Conservation (phyloP, 2,888 invertebrate species). For the Globia sparganii region DNA sequence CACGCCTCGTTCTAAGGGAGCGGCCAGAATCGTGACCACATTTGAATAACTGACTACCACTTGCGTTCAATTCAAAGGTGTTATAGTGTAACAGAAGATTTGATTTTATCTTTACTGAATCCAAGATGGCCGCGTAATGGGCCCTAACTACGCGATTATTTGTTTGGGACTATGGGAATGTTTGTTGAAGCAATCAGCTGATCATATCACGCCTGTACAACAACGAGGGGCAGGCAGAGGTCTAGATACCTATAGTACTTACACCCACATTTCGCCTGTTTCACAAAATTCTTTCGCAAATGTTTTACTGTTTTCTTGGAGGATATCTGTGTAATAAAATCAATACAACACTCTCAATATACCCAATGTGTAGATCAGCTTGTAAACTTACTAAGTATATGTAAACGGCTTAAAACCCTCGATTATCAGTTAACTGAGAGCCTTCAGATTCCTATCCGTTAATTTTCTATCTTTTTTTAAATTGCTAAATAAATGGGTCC, state of each 20-base stretch:
- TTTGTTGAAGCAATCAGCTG: constrained; percentile 39
- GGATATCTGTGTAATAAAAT: neutral
- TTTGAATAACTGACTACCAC: constrained; percentile 69
- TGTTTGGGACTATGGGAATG: constrained; percentile 52
- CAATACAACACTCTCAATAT: neutral
- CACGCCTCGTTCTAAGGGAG: constrained; percentile 58
- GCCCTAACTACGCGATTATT: constrained; percentile 51
- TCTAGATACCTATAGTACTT: neutral
- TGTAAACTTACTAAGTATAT: neutral
- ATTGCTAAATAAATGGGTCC: too few relatives aligned
- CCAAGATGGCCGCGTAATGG: constrained; percentile 65
- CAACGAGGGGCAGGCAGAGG: neutral
- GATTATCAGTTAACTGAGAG: too few relatives aligned
- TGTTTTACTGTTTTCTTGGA: neutral
- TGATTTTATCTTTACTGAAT: constrained; percentile 56
- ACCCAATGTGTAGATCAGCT: neutral
- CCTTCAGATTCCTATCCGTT: too few relatives aligned
- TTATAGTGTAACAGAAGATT: constrained; percentile 59
- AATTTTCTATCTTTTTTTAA: too few relatives aligned
- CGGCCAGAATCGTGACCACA: constrained; percentile 64
- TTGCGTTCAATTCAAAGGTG: constrained; percentile 52
- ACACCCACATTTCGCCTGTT: neutral
- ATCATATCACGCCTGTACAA: constrained; percentile 4
- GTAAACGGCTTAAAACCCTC: neutral
- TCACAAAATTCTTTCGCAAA: neutral